Evolutionary conservation across 2,888 invertebrate genomes (phyloP).

Genomic region (Dolomedes plantarius): DNA sequence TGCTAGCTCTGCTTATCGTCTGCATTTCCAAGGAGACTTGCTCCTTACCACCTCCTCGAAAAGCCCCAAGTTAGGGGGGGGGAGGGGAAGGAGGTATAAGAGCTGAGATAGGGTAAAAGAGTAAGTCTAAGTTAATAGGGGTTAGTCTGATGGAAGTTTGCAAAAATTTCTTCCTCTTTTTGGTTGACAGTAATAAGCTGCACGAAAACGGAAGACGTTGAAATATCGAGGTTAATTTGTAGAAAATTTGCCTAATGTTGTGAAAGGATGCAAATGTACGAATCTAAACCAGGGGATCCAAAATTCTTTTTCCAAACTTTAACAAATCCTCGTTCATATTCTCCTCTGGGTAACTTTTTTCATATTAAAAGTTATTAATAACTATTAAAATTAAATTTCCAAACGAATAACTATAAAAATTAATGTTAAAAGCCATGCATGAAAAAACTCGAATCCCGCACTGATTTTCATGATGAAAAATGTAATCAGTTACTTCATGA

Average conservation of each 20-base stretch:
- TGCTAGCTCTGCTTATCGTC: slow-evolving; percentile 5
- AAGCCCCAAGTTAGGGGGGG: slow-evolving; percentile 13
- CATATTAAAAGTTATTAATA: too few relatives aligned
- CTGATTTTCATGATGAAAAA: too few relatives aligned
- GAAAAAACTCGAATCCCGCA: too few relatives aligned
- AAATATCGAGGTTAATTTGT: slow-evolving; percentile 1
- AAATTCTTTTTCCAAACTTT: too few relatives aligned
- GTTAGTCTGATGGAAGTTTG: slow-evolving; percentile 2
- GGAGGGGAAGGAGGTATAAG: slow-evolving; percentile 7
- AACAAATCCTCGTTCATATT: too few relatives aligned
- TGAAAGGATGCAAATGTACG: too few relatives aligned
- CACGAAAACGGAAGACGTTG: not conserved
- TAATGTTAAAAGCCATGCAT: too few relatives aligned
- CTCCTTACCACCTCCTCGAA: slow-evolving; percentile 43
- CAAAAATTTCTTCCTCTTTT: not conserved
- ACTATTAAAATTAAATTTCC: too few relatives aligned
- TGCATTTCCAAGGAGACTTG: slow-evolving; percentile 11
- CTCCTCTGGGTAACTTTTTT: too few relatives aligned
- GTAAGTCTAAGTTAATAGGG: slow-evolving; percentile 22
- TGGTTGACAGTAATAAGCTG: not conserved
- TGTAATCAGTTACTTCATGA: too few relatives aligned
- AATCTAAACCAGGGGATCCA: too few relatives aligned
- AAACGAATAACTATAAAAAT: too few relatives aligned
- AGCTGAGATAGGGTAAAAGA: not conserved
- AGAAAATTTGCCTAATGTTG: not conserved